These are phyloP conservation scores for Campoplex capitator DNA, from an alignment of 2,888 invertebrate genomes.

Conservation along the genomic window DNA sequence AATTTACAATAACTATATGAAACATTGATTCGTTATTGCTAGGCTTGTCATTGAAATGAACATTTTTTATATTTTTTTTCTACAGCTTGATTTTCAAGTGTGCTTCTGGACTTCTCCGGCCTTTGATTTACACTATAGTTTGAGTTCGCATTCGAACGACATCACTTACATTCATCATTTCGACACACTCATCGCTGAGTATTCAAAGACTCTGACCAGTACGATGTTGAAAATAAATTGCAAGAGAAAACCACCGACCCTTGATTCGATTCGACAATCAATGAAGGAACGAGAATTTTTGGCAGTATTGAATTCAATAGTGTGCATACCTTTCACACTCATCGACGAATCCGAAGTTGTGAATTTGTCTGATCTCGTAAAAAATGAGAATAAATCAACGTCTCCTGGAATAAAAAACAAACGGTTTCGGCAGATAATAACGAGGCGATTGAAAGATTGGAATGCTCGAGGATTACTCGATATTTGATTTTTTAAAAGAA, in stretches of 20 bases:
- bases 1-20: no score
- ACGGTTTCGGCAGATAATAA: conserved; percentile 70
- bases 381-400: conserved; percentile 63
- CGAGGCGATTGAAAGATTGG: conserved; percentile 72
- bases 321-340: conserved; percentile 73
- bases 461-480: conserved; percentile 76
- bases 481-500: neutral
- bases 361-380: neutral
- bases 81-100: conserved; percentile 85
- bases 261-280: conserved; percentile 68
- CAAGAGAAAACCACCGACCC: conserved; percentile 73
- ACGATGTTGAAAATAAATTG: conserved; percentile 76
- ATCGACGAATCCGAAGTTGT: neutral
- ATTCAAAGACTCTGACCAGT: conserved; percentile 68
- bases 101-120: conserved; percentile 83
- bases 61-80: neutral
- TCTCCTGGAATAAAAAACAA: conserved; percentile 63
- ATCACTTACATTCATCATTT: conserved; percentile 68
- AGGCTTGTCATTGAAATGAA: neutral
- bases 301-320: conserved; percentile 72
- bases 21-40: neutral
- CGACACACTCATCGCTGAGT: conserved; percentile 74
- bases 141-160: conserved; percentile 80
- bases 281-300: conserved; percentile 68
- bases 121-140: conserved; percentile 84